Percentiles rank a stretch among this genome's conserved stretches.
Conservation (phyloP, 2,888 invertebrate species). For the Yponomeuta plumbellus region DNA sequence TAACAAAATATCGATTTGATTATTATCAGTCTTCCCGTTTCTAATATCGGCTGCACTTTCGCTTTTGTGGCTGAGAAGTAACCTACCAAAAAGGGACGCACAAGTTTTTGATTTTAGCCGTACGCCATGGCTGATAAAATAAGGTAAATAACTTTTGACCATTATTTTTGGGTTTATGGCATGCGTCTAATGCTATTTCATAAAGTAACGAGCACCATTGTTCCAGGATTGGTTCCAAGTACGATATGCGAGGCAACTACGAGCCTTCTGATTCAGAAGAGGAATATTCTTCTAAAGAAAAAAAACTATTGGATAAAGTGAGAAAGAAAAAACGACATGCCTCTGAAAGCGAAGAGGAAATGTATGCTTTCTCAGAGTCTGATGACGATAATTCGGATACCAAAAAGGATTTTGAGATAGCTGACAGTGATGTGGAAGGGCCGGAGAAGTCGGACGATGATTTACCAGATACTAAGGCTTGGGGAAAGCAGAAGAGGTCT, state of each 20-base stretch:
- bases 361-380: conserved; percentile 77
- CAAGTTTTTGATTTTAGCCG: background rate
- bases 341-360: conserved; percentile 78
- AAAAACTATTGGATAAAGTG: conserved; percentile 77
- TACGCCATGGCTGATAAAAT: conserved; percentile 56
- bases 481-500: conserved; percentile 88
- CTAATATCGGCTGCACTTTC: too few relatives aligned
- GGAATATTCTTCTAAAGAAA: conserved; percentile 82
- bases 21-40: too few relatives aligned
- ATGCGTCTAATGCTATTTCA: background rate
- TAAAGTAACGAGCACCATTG: conserved; percentile 16
- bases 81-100: background rate
- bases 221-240: conserved; percentile 60
- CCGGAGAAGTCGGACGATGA: conserved; percentile 81
- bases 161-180: background rate
- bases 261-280: conserved; percentile 83
- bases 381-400: conserved; percentile 64
- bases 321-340: conserved; percentile 70
- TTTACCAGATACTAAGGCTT: conserved; percentile 88
- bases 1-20: too few relatives aligned
- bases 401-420: conserved; percentile 66
- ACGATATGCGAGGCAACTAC: conserved; percentile 72
- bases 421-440: conserved; percentile 87
- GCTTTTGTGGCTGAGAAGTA: background rate
- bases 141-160: conserved; percentile 37